phyloP scores from a whole-genome alignment of 2,888 invertebrate species.

The Spilarctia lutea region DNA sequence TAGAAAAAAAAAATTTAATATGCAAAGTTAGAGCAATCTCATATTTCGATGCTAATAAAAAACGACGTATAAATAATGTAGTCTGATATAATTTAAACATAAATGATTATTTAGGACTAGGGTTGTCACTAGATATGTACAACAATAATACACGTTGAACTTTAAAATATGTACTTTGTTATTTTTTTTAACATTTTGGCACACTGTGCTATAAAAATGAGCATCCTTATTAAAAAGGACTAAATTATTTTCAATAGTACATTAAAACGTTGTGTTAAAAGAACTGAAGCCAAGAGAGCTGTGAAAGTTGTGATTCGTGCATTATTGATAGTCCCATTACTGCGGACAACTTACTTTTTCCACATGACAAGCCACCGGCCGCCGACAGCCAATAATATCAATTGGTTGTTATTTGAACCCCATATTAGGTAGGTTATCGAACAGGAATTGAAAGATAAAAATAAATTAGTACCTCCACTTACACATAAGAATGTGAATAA shows the following conservation, averaged over 20 bases:
- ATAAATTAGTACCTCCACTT: conserved; percentile 81
- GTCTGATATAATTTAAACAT: neutral
- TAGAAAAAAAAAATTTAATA: neutral
- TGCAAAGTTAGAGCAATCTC: neutral
- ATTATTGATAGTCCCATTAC: conserved; percentile 58
- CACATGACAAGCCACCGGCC: conserved; percentile 66
- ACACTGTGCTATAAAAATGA: neutral
- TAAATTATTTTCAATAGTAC: conserved; percentile 20
- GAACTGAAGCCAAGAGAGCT: conserved; percentile 48
- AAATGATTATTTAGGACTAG: neutral
- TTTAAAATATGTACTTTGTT: neutral
- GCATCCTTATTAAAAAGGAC: neutral
- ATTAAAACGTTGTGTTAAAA: conserved; percentile 49
- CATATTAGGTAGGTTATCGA: conserved; percentile 81
- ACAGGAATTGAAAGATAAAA: conserved; percentile 80
- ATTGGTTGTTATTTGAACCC: conserved; percentile 76
- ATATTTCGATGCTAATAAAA: neutral
- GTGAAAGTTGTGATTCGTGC: conserved; percentile 63
- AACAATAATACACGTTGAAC: neutral
- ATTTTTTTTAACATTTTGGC: neutral
- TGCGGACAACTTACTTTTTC: conserved; percentile 78
- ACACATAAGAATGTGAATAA: conserved; percentile 50
- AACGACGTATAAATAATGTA: neutral
- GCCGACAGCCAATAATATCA: conserved; percentile 74
- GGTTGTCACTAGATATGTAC: neutral